phyloP scores from a whole-genome alignment of 2,888 invertebrate genomes.

The Oligia strigilis region DNA sequence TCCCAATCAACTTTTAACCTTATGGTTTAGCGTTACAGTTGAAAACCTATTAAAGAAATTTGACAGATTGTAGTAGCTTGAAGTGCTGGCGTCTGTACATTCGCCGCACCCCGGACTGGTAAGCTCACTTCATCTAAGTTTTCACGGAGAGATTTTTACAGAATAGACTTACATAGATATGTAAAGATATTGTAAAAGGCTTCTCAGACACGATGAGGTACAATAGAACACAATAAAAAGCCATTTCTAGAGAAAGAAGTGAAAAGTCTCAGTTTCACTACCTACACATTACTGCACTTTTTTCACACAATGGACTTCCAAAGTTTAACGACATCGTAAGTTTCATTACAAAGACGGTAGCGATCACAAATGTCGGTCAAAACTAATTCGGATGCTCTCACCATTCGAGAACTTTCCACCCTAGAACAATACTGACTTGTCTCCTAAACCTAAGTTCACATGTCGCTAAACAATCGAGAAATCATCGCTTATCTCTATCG shows the following conservation, averaged over 20 bases:
- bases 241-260: constrained; percentile 21
- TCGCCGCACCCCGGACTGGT: no score
- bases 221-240: background rate
- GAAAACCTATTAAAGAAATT: no score
- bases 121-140: no score
- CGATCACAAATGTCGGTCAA: constrained; percentile 63
- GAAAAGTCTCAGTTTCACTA: constrained; percentile 40
- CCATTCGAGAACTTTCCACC: constrained; percentile 73
- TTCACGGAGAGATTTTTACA: background rate
- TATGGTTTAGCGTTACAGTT: no score
- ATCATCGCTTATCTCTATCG: constrained; percentile 81
- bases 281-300: constrained; percentile 25
- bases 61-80: no score
- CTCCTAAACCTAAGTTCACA: constrained; percentile 73
- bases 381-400: constrained; percentile 60
- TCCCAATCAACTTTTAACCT: no score
- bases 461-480: constrained; percentile 85
- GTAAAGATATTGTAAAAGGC: background rate
- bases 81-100: no score
- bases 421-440: constrained; percentile 71
- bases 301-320: constrained; percentile 41
- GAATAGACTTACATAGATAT: background rate
- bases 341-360: constrained; percentile 58
- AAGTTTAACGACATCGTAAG: constrained; percentile 45
- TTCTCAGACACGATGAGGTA: background rate